A percentile compares a stretch with the other conserved stretches of the same genome.
Evolutionary conservation across 2,888 invertebrate genomes (phyloP).

Genomic region (Tyria jacobaeae): DNA sequence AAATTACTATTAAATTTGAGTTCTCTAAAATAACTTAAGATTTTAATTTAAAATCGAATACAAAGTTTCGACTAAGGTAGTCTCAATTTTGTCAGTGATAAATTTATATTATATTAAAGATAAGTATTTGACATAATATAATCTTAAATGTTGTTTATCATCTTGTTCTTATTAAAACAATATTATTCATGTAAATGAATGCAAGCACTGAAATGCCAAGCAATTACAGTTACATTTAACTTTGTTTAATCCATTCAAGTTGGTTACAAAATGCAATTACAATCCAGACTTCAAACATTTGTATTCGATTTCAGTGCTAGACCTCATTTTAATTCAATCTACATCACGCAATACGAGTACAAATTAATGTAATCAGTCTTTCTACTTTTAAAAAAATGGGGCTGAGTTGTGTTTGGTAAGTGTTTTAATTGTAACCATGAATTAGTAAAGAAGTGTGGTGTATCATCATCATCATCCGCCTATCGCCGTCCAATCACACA

Average conservation of each 20-base stretch:
- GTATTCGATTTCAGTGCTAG: constrained; percentile 18
- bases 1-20: too few relatives aligned
- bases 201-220: background rate
- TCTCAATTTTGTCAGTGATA: too few relatives aligned
- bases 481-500: too few relatives aligned
- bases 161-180: background rate
- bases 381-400: background rate
- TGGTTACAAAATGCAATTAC: constrained; percentile 20
- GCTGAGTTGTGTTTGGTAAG: background rate
- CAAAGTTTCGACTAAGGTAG: too few relatives aligned
- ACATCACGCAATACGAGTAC: constrained; percentile 4
- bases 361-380: constrained; percentile 5
- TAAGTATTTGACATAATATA: background rate
- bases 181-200: background rate
- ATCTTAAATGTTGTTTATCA: too few relatives aligned
- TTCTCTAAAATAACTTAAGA: too few relatives aligned
- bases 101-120: too few relatives aligned
- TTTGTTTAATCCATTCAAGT: constrained; percentile 14
- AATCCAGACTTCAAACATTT: constrained; percentile 22
- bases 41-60: too few relatives aligned
- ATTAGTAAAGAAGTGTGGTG: too few relatives aligned
- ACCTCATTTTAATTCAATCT: constrained; percentile 8
- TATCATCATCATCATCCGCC: too few relatives aligned
- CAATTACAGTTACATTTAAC: constrained; percentile 5
- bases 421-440: background rate